Percentiles rank a stretch among this genome's conserved stretches.
These are phyloP conservation scores for Mesochorus sp. DNA, from an alignment of 2,888 invertebrate species.

Conservation along the genomic window DNA sequence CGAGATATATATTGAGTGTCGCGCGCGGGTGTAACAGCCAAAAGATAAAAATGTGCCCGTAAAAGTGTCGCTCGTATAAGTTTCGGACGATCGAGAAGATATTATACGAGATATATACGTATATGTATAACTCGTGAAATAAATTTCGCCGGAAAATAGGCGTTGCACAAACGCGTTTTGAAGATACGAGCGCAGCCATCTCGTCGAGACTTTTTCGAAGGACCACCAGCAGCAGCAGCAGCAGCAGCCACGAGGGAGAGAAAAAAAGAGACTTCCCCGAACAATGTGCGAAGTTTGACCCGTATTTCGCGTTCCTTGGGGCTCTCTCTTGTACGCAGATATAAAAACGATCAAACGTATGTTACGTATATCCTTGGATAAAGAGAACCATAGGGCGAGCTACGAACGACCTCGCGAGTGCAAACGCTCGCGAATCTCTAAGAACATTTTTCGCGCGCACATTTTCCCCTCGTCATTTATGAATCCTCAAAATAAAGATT, in stretches of 20 bases:
- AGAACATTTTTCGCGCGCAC: constrained; percentile 32
- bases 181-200: constrained; percentile 30
- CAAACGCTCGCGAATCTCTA: constrained; percentile 20
- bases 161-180: background rate
- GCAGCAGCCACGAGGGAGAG: too few relatives aligned
- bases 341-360: constrained; percentile 14
- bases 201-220: background rate
- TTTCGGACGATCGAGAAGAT: constrained; percentile 28
- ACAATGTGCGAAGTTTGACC: constrained; percentile 48
- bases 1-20: background rate
- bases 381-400: background rate
- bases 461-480: constrained; percentile 60
- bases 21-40: background rate
- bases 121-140: too few relatives aligned
- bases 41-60: background rate
- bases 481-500: constrained; percentile 61
- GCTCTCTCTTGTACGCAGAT: background rate
- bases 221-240: too few relatives aligned
- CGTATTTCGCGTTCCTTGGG: background rate
- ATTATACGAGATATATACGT: too few relatives aligned
- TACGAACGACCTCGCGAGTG: background rate
- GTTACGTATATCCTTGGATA: background rate
- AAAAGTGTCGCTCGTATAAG: constrained; percentile 31
- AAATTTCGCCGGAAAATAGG: background rate
- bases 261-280: constrained; percentile 20